These are phyloP conservation scores for Hipposideros armiger DNA, from an alignment of 2,113 vertebrate genomes.

Conservation along the genomic window DNA sequence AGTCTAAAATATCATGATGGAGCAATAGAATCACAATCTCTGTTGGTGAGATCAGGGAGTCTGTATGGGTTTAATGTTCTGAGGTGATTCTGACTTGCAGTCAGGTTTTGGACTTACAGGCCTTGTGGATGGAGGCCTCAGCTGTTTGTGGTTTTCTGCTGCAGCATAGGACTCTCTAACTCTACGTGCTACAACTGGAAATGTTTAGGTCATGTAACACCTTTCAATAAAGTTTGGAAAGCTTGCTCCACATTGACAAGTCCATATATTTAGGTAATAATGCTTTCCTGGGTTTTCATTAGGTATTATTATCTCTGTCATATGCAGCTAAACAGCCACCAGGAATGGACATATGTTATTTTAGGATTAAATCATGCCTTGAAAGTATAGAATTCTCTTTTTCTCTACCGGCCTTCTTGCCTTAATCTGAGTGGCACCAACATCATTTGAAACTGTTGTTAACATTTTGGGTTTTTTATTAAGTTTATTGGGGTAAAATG, in stretches of 20 bases:
- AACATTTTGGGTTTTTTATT: neutral
- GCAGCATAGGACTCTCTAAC: neutral
- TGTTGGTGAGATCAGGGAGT: neutral
- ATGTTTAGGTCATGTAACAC: conserved; percentile 19
- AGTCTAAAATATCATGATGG: neutral
- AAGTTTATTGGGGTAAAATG: no score
- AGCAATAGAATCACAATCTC: neutral
- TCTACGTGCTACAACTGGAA: neutral
- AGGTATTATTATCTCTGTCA: neutral
- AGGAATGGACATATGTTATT: neutral
- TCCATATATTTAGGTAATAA: neutral
- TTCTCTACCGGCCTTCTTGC: neutral
- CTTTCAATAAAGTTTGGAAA: conserved; percentile 6
- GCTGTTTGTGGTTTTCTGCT: conserved; percentile 13
- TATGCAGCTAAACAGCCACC: neutral
- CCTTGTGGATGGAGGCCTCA: neutral
- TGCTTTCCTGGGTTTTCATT: conserved; percentile 24
- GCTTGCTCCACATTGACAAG: neutral
- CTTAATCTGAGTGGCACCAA: neutral
- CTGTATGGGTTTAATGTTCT: neutral
- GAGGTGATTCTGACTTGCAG: neutral
- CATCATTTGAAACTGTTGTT: conserved; percentile 49
- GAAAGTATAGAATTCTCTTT: neutral
- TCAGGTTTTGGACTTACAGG: neutral
- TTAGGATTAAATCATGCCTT: conserved; percentile 46